Conservation (phyloP, 2,113 vertebrate species). For the human region GRCh38 chrX:79157501-79158000, state of each 20-base stretch:
- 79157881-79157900: background rate
- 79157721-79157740: background rate
- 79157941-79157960: background rate
- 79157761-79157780: background rate
- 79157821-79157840: background rate
- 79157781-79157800: background rate
- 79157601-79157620: background rate
- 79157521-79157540: background rate
- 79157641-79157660: background rate
- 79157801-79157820: background rate
- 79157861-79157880: constrained; percentile 23
- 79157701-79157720: background rate
- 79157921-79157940: background rate
- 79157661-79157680: background rate
- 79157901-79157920: background rate
- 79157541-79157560: background rate
- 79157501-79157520: background rate
- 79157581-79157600: background rate
- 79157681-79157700: background rate
- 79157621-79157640: background rate
- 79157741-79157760: background rate
- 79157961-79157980: constrained; percentile 1
- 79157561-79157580: background rate
- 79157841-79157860: background rate
- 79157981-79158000: background rate